Evolutionary conservation across 2,888 invertebrate genomes (phyloP), one percentile per base, ranked within the genome.

Genomic region (Priocnemis perturbator): DNA sequence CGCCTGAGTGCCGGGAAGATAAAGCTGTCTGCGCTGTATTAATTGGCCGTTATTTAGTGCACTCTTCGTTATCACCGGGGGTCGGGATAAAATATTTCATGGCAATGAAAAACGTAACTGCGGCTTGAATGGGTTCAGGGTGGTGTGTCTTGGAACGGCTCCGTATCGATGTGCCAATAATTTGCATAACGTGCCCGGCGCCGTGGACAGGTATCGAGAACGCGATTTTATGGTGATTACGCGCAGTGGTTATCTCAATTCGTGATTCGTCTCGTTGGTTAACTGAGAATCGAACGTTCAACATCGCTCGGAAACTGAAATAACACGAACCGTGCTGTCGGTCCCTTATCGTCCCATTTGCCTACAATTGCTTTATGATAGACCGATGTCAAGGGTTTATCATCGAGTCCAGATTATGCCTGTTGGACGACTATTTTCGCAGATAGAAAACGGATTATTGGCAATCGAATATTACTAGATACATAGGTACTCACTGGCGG

Each of bases 121-220:
- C n/a, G n/a, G n/a, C 47, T 47, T 4, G 3, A 26, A 4, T 7
- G 3, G 26, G 7, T 26, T 26, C 26, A 7, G 3, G 26, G 26
- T 26, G 26, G 26, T 7, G 3, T 26, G 3, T 26, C n/a, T 26
- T 26, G 26, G 26, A 26, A 26, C 26, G 26, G 26, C 26, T 26
- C 26, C 26, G 26, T 7, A 7, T 7, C 26, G 26, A 7, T 11
- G 3, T 47, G 47, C n/a, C 2, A 47, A 47, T 47, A 47, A 47
- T 47, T 47, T 47, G 47, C 47, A 47, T 47, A 47, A 47, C n/a
- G 17, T 17, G 47, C 47, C n/a, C 47, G 7, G 47, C 47, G 47
- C 47, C 17, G 11, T 17, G 26, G 17, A 47, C 47, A 47, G n/a
- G 47, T 47, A 26, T 47, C n/a, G 47, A 5, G 47, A 47, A 26